Evolutionary conservation across 2,888 invertebrate genomes (phyloP).

Genomic region (Pardosa pseudoannulata): DNA sequence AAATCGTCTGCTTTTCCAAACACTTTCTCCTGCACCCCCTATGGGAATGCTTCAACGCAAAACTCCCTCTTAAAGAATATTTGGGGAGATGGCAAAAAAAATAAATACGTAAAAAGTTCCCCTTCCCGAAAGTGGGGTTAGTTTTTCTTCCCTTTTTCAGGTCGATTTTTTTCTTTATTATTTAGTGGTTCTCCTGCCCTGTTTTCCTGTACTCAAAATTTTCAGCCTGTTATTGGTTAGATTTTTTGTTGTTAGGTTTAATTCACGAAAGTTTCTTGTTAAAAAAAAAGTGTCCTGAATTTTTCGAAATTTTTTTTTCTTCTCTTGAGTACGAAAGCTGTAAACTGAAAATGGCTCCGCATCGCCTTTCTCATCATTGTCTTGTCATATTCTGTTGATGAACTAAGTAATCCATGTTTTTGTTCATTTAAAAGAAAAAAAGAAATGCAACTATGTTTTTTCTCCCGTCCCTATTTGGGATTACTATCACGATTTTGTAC

Average conservation of each 20-base stretch:
- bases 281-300: neutral
- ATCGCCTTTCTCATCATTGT: neutral
- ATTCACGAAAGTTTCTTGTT: neutral
- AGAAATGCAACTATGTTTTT: too few relatives aligned
- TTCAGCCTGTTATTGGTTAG: neutral
- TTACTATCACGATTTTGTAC: too few relatives aligned
- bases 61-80: neutral
- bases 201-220: slow-evolving; percentile 6
- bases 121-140: neutral
- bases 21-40: slow-evolving; percentile 38
- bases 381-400: neutral
- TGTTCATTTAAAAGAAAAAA: too few relatives aligned
- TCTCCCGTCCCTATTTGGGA: too few relatives aligned
- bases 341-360: neutral
- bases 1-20: slow-evolving; percentile 22
- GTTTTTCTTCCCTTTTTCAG: neutral
- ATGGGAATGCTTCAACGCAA: neutral
- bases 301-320: neutral
- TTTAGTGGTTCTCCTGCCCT: neutral
- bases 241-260: neutral
- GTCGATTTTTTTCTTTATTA: neutral
- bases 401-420: too few relatives aligned
- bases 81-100: neutral
- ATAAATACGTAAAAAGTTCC: neutral
- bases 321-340: neutral